Evolutionary conservation across 2,797 vertebrate species (phyloP).

Genomic region (Cirrhinus mrigala): DNA sequence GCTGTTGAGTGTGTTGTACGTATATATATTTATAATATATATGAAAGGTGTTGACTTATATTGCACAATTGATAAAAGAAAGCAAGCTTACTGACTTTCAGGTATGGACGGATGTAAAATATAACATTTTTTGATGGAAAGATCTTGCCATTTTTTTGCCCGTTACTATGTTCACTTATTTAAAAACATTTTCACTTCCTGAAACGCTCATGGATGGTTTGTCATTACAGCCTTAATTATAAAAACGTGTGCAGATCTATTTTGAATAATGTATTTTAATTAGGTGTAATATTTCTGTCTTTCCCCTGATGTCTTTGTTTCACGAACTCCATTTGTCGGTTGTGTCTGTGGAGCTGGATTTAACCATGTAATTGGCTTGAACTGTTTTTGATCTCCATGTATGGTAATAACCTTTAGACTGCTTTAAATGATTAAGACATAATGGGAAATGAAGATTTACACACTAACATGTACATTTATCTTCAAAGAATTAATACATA

Average conservation of each 20-base stretch:
- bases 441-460: slow-evolving; percentile 30
- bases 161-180: slow-evolving; percentile 72
- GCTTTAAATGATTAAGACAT: slow-evolving; percentile 18
- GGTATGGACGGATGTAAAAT: slow-evolving; percentile 61
- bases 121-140: slow-evolving; percentile 62
- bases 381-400: slow-evolving; percentile 22
- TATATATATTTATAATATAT: slow-evolving; percentile 61
- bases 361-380: slow-evolving; percentile 34
- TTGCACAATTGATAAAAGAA: slow-evolving; percentile 67
- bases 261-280: slow-evolving; percentile 14
- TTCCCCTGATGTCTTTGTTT: slow-evolving; percentile 27
- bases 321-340: not conserved
- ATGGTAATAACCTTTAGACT: slow-evolving; percentile 10
- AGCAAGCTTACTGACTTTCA: slow-evolving; percentile 58
- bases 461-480: slow-evolving; percentile 10
- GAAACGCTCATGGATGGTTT: slow-evolving; percentile 28
- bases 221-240: slow-evolving; percentile 37
- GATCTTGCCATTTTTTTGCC: slow-evolving; percentile 58
- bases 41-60: slow-evolving; percentile 64
- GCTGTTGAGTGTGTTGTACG: slow-evolving; percentile 63
- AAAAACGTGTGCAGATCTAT: slow-evolving; percentile 3
- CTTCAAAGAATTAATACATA: slow-evolving; percentile 1
- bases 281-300: slow-evolving; percentile 8
- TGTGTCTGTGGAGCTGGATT: slow-evolving; percentile 17
- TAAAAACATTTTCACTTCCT: slow-evolving; percentile 55